Percentiles rank a stretch among this genome's conserved stretches.
Evolutionary conservation across 2,113 vertebrate genomes (phyloP).

Genomic region (Leptosomus discolor): DNA sequence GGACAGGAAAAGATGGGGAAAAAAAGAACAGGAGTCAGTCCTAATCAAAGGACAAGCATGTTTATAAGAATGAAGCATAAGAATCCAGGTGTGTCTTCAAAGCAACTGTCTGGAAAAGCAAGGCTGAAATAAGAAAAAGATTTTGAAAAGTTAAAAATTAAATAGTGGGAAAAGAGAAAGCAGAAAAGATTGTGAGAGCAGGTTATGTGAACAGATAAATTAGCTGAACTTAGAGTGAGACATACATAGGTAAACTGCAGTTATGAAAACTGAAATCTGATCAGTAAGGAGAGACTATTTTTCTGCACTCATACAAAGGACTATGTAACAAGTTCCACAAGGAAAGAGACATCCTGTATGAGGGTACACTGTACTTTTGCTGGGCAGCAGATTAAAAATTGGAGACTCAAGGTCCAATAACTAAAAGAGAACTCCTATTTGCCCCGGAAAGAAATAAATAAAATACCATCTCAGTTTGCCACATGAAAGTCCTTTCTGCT

Average conservation of each 20-base stretch:
- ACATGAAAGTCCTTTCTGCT: not conserved
- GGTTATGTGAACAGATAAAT: not conserved
- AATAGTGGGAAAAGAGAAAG: not conserved
- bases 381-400: not conserved
- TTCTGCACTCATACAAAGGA: not conserved
- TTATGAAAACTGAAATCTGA: not conserved
- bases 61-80: not conserved
- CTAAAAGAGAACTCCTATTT: not conserved
- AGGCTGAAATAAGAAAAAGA: not conserved
- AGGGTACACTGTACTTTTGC: not conserved
- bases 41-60: not conserved
- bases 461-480: not conserved
- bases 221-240: not conserved
- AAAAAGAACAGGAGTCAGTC: not conserved
- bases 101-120: rapidly evolving
- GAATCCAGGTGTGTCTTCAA: not conserved
- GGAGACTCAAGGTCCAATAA: not conserved
- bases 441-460: not conserved
- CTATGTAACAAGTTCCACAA: not conserved
- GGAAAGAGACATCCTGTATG: not conserved
- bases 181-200: not conserved
- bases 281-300: not conserved
- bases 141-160: not conserved
- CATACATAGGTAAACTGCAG: not conserved
- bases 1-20: not conserved